These are phyloP conservation scores for Mimumesa dahlbomi DNA, from an alignment of 2,888 invertebrate genomes.

Conservation along the genomic window DNA sequence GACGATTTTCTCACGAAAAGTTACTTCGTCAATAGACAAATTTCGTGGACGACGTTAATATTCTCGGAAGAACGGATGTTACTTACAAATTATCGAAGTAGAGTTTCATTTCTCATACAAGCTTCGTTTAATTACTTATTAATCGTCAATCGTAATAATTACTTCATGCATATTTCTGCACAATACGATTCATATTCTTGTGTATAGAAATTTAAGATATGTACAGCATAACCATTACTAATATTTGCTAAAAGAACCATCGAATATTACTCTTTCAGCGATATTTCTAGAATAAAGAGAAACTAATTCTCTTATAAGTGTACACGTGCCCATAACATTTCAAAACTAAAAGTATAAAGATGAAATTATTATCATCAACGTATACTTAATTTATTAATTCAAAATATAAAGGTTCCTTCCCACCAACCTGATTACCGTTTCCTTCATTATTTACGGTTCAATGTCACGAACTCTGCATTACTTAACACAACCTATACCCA, in stretches of 20 bases:
- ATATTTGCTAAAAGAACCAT: constrained; percentile 1
- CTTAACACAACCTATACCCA: constrained; percentile 2
- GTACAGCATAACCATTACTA: no score
- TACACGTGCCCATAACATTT: background rate
- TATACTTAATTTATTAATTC: constrained; percentile 4
- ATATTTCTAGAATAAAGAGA: background rate
- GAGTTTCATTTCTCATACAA: no score
- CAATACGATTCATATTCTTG: no score
- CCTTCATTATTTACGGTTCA: constrained; percentile 22
- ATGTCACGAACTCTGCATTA: constrained; percentile 24
- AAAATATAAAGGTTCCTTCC: background rate
- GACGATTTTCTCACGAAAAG: background rate
- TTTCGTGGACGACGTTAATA: no score
- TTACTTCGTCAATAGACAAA: no score
- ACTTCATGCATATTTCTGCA: background rate
- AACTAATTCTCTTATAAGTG: no score
- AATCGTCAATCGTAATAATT: background rate
- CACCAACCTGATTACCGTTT: constrained; percentile 9
- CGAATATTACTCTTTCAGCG: constrained; percentile 4
- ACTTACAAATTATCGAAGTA: no score
- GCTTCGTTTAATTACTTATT: no score
- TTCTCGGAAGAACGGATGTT: no score
- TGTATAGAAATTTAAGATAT: no score
- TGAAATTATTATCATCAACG: background rate
- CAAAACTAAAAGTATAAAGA: background rate